Evolutionary conservation across 2,888 invertebrate genomes (phyloP), one percentile per base, ranked within the genome.

Genomic region (Scaeva pyrastri): DNA sequence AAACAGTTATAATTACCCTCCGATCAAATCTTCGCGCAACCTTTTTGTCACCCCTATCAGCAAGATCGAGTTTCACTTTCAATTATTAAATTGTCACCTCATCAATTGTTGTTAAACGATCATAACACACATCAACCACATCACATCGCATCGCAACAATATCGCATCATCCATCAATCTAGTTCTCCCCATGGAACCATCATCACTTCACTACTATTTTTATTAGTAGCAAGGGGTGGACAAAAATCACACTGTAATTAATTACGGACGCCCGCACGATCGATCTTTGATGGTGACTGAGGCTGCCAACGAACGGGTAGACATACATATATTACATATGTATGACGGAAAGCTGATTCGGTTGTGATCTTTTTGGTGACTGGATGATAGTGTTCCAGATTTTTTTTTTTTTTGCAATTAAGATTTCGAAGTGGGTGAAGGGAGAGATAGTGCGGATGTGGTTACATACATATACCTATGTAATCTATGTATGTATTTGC

Each of bases 51-150:
- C 86, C 82, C 82, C 66, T 39, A 48, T 31, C 62, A 43, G 55
- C 43, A 21, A 21, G 62, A 64, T 64, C 50, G 72, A 48, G 66
- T 66, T 70, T 78, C 78, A 64, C 71, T 50, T 82, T 75, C 74
- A 78, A 86, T 86, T 68, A 68, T 52, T 86, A 74, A 82, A 86
- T 86, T 86, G 86, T 82, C 86, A 86, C 86, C 82, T 86, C 77
- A 82, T 82, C 82, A 86, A 86, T 81, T 81, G 81, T 62, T 52
- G 77, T 45, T 48, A 48, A 77, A 74, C 86, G 77, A 86, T 86
- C 86, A 82, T 50, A 86, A 86, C 76, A 80, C 56, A 70, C 70
- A 77, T 77, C 76, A 72, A 26, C 60, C 80, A 80, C 48, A 74
- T 41, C 58, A n/a, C 50, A 62, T 62, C 23, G 2, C 21, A 48